Base-by-base conservation (phyloP, 1,140 invertebrate genomes). In the Pachyrhynchus sulphureomaculatus region DNA sequence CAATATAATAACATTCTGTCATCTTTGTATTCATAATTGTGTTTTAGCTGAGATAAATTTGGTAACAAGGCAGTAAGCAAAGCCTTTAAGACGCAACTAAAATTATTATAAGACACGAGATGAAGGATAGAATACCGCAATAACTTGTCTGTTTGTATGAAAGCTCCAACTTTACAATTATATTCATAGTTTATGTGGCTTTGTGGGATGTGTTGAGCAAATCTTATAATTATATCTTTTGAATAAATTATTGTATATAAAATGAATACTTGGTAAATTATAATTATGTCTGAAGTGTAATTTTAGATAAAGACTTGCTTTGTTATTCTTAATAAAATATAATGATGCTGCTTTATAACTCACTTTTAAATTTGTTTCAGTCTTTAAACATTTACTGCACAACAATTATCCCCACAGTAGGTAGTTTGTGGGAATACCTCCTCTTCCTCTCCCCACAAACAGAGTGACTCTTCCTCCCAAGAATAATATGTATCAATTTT, bases 21-120 rank as follows among this genome's bases (percentile, higher is more conserved):
- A 52, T 36, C 48, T 52, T 52, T 52, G 48, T 52, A 21, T 29
- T 21, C 8, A 33, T 52, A 52, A 52, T 52, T 52, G 48, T 52
- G 33, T 23, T 37, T 56, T 49, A 66, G 64, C 66, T 55, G 59
- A 45, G 55, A 36, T 57, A 48, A 57, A 57, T 48, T 45, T 13
- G 45, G 41, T 36, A 44, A 48, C 42, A 45, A 56, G 42, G 42
- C 53, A 45, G 37, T 21, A 21, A 42, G 52, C 33, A 48, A 37
- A 32, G 55, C 26, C 45, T 39, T 45, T 47, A 57, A 57, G 29
- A 57, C 45, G 29, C 48, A 18, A 29, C 42, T 18, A 47, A 24
- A 57, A 57, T 57, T 47, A 57, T 57, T 48, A 57, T 48, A 42
- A 41, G 45, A 37, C 37, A 26, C 41, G 41, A 47, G 12, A 57